These are phyloP conservation scores for Anser brachyrhynchus DNA, from an alignment of 2,113 vertebrate species.

Conservation along the genomic window DNA sequence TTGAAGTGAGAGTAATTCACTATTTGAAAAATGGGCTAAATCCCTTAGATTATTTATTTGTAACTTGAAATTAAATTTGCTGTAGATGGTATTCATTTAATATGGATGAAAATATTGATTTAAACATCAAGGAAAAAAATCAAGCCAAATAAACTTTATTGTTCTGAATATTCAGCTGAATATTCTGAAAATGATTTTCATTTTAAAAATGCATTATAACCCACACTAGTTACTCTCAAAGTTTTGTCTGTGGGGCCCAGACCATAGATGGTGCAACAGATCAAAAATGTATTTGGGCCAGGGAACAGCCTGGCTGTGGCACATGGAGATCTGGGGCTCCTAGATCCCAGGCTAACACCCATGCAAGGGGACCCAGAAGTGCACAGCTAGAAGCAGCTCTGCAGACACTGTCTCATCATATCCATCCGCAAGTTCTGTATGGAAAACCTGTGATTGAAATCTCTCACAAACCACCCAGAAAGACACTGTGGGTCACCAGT, in stretches of 20 bases:
- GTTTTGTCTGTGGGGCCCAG: neutral
- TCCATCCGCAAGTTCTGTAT: neutral
- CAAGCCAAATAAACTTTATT: conserved; percentile 3
- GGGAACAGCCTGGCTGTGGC: neutral
- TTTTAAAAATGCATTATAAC: neutral
- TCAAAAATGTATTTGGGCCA: neutral
- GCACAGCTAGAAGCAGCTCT: neutral
- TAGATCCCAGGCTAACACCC: neutral
- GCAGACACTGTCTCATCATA: neutral
- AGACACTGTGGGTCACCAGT: neutral
- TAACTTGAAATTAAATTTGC: conserved; percentile 13
- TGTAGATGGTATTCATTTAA: conserved; percentile 22
- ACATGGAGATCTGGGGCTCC: accelerated
- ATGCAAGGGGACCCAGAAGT: accelerated
- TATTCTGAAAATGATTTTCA: neutral
- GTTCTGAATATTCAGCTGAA: neutral
- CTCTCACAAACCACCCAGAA: neutral
- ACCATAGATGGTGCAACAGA: neutral
- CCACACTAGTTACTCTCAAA: neutral
- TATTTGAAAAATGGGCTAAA: neutral
- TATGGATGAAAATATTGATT: conserved; percentile 33
- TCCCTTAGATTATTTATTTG: neutral
- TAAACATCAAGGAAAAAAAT: conserved; percentile 10
- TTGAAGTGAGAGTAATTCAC: conserved; percentile 14
- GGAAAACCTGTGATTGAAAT: neutral